Percentiles rank a stretch among this genome's conserved stretches.
Evolutionary conservation across 2,888 invertebrate genomes (phyloP).

Genomic region (Germaria angustata): DNA sequence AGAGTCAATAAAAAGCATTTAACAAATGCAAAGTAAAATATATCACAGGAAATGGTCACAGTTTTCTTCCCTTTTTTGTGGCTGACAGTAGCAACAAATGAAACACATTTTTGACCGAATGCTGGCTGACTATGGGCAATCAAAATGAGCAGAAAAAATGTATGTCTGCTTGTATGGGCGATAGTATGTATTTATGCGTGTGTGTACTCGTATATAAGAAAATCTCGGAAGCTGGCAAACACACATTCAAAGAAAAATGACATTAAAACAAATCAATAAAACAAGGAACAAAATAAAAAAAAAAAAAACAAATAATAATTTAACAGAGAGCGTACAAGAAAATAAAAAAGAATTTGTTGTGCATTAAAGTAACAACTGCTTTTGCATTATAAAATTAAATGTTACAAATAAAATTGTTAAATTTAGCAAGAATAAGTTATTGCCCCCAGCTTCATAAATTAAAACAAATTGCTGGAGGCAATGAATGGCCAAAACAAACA

Average conservation of each 20-base stretch:
- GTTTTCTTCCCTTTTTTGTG: constrained; percentile 9
- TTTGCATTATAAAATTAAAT: constrained; percentile 54
- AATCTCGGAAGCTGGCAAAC: constrained; percentile 1
- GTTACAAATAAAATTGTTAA: constrained; percentile 56
- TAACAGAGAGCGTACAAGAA: background rate
- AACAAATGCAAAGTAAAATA: background rate
- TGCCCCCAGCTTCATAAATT: constrained; percentile 37
- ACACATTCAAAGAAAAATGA: background rate
- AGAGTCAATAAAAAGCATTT: background rate
- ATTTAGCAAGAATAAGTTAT: constrained; percentile 59
- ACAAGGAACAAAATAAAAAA: background rate
- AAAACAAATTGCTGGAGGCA: constrained; percentile 12
- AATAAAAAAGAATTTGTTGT: background rate
- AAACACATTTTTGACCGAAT: constrained; percentile 16
- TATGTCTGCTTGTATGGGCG: too few species aligned
- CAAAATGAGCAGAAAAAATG: too few species aligned
- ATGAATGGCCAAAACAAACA: background rate
- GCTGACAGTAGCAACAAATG: constrained; percentile 11
- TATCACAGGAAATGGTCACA: constrained; percentile 48
- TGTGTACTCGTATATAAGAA: background rate
- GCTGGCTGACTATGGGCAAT: background rate
- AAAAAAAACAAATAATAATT: background rate
- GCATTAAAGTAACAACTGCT: constrained; percentile 23
- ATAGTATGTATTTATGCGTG: too few species aligned
- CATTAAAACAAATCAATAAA: constrained; percentile 28